Percentiles rank a stretch among this genome's conserved stretches.
Evolutionary conservation across 2,888 invertebrate genomes (phyloP).

Genomic region (Chironomus tentans): DNA sequence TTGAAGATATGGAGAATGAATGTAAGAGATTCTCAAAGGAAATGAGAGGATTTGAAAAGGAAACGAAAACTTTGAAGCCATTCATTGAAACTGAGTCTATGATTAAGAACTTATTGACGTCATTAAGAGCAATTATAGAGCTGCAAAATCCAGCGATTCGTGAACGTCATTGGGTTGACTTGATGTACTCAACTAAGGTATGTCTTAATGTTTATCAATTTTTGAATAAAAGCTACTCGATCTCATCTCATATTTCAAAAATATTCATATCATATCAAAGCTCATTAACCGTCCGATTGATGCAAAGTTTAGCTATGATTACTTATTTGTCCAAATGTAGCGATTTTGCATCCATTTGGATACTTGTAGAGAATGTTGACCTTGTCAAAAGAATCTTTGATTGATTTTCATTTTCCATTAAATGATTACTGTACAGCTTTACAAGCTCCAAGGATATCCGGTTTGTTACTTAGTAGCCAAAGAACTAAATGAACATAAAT

Average conservation of each 20-base stretch:
- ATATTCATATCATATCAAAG: background rate
- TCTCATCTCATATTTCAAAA: background rate
- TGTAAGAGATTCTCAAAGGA: constrained; percentile 88
- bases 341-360: too few species aligned
- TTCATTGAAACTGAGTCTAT: constrained; percentile 69
- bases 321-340: too few species aligned
- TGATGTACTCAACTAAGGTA: constrained; percentile 87
- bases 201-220: background rate
- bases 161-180: constrained; percentile 87
- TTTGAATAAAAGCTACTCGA: background rate
- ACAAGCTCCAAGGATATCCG: constrained; percentile 24
- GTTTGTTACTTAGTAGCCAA: background rate
- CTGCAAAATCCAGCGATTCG: constrained; percentile 90
- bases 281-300: too few species aligned
- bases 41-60: constrained; percentile 68
- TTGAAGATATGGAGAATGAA: constrained; percentile 89
- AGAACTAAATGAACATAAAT: background rate
- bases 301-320: too few species aligned
- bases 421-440: constrained; percentile 8
- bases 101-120: constrained; percentile 88
- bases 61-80: constrained; percentile 68
- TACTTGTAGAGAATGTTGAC: background rate
- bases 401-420: background rate
- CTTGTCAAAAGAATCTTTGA: background rate
- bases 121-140: constrained; percentile 83